Conservation (phyloP, 1,140 invertebrate genomes). For the Melanaphis sacchari region DNA sequence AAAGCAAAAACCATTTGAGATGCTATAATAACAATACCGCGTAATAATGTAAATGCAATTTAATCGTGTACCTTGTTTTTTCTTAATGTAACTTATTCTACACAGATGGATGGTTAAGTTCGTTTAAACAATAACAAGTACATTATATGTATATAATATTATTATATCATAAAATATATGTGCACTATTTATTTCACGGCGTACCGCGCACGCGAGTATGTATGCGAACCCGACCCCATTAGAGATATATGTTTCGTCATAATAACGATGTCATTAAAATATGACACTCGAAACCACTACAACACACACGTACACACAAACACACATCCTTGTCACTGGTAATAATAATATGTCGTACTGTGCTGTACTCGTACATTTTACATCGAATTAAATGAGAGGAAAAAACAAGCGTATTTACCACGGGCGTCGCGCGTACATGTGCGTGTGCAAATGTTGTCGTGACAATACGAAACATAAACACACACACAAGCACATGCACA, state of each 20-base stretch:
- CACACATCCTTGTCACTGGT: background rate
- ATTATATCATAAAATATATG: background rate
- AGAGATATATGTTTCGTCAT: background rate
- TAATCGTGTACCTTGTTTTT: background rate
- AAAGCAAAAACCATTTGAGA: background rate
- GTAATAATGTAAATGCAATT: background rate
- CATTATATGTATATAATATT: background rate
- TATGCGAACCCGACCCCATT: background rate
- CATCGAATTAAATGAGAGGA: constrained; percentile 16
- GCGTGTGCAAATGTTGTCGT: background rate
- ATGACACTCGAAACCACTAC: constrained; percentile 12
- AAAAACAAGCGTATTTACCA: constrained; percentile 1
- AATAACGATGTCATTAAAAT: constrained; percentile 37
- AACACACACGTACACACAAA: background rate
- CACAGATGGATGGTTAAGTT: background rate
- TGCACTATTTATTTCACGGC: background rate
- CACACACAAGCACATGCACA: background rate
- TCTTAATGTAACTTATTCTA: background rate
- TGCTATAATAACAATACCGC: background rate
- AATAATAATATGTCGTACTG: constrained; percentile 22
- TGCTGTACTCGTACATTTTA: background rate
- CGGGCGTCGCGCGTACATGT: background rate
- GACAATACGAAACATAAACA: constrained; percentile 5
- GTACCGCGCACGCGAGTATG: background rate
- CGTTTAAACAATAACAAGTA: background rate